Base-by-base conservation (phyloP, 2,113 vertebrate species). In the Xiphophorus maculatus region DNA sequence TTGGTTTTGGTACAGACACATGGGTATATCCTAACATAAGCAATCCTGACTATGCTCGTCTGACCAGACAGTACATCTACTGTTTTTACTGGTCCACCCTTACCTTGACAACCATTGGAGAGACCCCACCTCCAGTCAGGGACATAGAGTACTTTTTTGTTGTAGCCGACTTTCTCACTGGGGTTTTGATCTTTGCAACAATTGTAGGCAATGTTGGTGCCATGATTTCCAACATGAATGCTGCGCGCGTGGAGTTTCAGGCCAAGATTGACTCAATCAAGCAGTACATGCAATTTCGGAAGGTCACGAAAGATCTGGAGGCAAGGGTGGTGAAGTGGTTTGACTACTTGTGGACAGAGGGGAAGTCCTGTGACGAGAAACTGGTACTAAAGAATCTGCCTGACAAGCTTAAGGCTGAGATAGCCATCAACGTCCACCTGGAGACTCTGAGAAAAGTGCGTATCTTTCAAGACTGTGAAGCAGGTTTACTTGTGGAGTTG, bases 1-100 rank as follows among this genome's bases (percentile, higher is more conserved):
- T 98, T 0, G 97, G 96, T 15, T 97, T 97, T 8, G 96, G 96
- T 28, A 93, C 94, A 0, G 97, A 98, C 84, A 88, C 94, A 3
- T 98, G 97, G 97, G 96, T 98, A 17, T 98, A 98, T 77, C 97
- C 97, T 7, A 90, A 91, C 0, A 28, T 92, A 1, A 93, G 90
- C 0, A 77, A 92, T 1, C 92, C 95, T 0, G 94, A 94, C 58
- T 92, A 91, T 0, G 94, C 84, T 0, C 94, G 89, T 1, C 88
- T 98, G 60, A 84, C 93, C 73, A 67, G 90, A 28, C 92, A 93
- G 69, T 93, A 93, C 64, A 74, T 93, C 69, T 93, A 92, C 76
- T 85, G 86, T 73, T 84, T 93, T 10, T 93, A 92, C 74, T 93
- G 92, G 92, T 93, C 92, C 66, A 93, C 90, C 1, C 82, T 91